phyloP scores from a whole-genome alignment of 2,888 invertebrate species.

The Pachymerium ferrugineum region DNA sequence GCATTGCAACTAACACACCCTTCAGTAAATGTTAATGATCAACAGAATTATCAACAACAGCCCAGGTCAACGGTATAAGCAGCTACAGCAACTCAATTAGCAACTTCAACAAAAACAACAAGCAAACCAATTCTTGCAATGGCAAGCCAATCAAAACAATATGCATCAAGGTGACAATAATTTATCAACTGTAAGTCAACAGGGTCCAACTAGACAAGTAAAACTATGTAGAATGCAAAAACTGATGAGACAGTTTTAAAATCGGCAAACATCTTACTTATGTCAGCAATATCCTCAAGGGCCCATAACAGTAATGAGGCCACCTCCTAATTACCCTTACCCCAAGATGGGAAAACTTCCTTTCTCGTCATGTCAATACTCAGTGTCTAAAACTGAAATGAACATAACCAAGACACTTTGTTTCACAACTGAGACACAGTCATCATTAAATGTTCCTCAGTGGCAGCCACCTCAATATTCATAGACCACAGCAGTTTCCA shows the following conservation, averaged over 20 bases:
- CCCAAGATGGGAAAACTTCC: background rate
- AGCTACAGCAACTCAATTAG: background rate
- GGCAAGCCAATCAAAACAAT: background rate
- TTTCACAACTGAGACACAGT: background rate
- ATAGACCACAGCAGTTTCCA: background rate
- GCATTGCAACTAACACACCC: too few relatives aligned
- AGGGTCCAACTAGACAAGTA: too few relatives aligned
- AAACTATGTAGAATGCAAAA: too few relatives aligned
- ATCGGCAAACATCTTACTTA: too few relatives aligned
- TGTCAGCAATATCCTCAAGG: too few relatives aligned
- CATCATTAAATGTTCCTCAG: background rate
- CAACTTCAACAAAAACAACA: too few relatives aligned
- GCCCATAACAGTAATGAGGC: too few relatives aligned
- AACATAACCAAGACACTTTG: background rate
- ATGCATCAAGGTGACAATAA: too few relatives aligned
- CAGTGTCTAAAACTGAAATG: background rate
- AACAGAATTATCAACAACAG: background rate
- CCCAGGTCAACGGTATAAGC: background rate
- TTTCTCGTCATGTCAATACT: background rate
- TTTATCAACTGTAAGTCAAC: too few relatives aligned
- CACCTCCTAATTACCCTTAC: background rate
- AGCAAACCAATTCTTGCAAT: background rate
- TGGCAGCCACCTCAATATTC: background rate
- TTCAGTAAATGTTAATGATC: background rate
- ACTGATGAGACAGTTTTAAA: background rate